A percentile compares a stretch with the other conserved stretches of the same genome.
These are phyloP conservation scores for Brienomyrus brachyistius DNA, from an alignment of 2,113 vertebrate species.

Conservation along the genomic window DNA sequence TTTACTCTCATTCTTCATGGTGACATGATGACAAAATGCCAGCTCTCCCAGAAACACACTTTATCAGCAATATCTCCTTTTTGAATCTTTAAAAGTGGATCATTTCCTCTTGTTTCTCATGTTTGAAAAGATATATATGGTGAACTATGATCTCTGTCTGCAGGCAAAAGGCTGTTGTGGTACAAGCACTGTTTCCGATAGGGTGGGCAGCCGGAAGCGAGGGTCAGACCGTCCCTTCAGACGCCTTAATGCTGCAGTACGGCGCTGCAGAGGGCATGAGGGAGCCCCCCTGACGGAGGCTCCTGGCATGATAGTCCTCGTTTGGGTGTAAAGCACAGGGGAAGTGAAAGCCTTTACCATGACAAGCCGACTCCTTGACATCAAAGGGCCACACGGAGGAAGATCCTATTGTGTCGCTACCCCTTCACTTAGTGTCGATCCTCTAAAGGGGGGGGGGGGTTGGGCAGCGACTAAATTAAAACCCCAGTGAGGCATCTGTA, in stretches of 20 bases:
- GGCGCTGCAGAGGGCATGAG: neutral
- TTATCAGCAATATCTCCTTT: neutral
- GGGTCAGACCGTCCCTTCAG: neutral
- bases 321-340: constrained; percentile 48
- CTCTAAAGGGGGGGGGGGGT: constrained; percentile 18
- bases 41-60: neutral
- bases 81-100: neutral
- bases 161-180: neutral
- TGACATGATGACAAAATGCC: neutral
- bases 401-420: constrained; percentile 50
- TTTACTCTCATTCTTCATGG: neutral
- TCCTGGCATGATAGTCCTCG: constrained; percentile 23
- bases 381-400: constrained; percentile 48
- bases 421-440: constrained; percentile 44
- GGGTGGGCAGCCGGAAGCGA: neutral
- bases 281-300: neutral
- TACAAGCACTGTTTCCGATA: neutral
- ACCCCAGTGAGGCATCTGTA: neutral
- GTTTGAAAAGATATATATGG: too few relatives aligned
- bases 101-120: neutral
- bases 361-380: constrained; percentile 47
- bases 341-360: constrained; percentile 50
- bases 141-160: neutral
- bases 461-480: constrained; percentile 34
- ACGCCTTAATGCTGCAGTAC: neutral